A percentile compares a stretch with the other conserved stretches of the same genome.
phyloP scores from a whole-genome alignment of 2,888 invertebrate species.

The Caenorhabditis afra region DNA sequence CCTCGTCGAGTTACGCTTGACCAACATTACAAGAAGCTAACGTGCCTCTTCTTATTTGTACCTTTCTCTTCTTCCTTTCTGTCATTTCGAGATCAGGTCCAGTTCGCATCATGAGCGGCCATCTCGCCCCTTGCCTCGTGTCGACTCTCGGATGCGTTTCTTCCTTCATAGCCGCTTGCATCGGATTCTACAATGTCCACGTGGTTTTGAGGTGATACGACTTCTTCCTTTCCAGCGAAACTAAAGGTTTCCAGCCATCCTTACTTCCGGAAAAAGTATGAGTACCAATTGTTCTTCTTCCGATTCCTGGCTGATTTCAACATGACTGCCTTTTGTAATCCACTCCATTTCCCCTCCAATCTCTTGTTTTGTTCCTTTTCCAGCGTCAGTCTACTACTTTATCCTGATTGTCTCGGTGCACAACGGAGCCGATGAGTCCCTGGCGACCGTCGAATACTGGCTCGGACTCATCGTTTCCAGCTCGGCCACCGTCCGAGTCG shows the following conservation, averaged over 20 bases:
- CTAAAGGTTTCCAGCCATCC: slow-evolving; percentile 5
- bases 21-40: slow-evolving; percentile 9
- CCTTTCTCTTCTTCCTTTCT: slow-evolving; percentile 4
- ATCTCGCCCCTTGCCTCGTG: slow-evolving; percentile 18
- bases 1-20: neutral
- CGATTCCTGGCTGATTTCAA: slow-evolving; percentile 34
- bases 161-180: slow-evolving; percentile 15
- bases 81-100: neutral
- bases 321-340: slow-evolving; percentile 41
- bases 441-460: slow-evolving; percentile 28
- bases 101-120: neutral
- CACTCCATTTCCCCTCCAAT: no score
- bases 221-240: no score
- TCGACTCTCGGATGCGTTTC: slow-evolving; percentile 37
- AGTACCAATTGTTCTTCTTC: slow-evolving; percentile 42
- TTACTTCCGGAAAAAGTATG: slow-evolving; percentile 34
- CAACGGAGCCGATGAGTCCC: slow-evolving; percentile 5
- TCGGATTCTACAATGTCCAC: slow-evolving; percentile 27
- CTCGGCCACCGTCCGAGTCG: slow-evolving; percentile 32
- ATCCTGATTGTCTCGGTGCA: slow-evolving; percentile 22
- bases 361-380: no score
- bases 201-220: slow-evolving; percentile 9
- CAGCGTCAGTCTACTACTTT: slow-evolving; percentile 34
- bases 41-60: slow-evolving; percentile 8
- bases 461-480: slow-evolving; percentile 36